Percentiles rank a stretch among this genome's conserved stretches.
These are phyloP conservation scores for Aricia agestis DNA, from an alignment of 1,140 invertebrate genomes.

Conservation along the genomic window DNA sequence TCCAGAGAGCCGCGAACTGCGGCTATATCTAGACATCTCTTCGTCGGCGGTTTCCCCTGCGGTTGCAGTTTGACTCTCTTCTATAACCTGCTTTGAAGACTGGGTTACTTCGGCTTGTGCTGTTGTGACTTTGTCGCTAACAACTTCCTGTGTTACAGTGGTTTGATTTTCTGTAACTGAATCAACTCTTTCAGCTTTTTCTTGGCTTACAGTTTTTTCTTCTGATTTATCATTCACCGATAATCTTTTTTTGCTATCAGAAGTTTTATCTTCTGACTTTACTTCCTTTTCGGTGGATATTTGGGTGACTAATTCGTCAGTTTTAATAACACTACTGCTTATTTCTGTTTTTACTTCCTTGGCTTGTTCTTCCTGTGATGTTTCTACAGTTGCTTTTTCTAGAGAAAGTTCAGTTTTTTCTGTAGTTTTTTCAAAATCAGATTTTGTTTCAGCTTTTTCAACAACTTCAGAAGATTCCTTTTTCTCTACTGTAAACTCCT, in stretches of 20 bases:
- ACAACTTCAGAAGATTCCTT: not conserved
- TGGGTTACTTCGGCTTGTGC: constrained; percentile 17
- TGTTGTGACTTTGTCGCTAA: constrained; percentile 21
- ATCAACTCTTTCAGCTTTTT: constrained; percentile 7
- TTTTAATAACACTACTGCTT: not conserved
- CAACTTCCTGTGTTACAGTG: constrained; percentile 1
- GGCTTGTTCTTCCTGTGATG: not conserved
- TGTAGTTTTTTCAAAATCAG: constrained; percentile 20
- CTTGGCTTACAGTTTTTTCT: constrained; percentile 17
- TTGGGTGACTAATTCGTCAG: not conserved
- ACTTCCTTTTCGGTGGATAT: not conserved
- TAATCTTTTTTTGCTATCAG: not conserved
- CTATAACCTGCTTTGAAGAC: constrained; percentile 30
- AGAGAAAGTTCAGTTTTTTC: constrained; percentile 14
- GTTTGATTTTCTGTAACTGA: constrained; percentile 14
- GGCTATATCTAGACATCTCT: constrained; percentile 79
- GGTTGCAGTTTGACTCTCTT: constrained; percentile 59
- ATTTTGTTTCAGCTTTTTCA: not conserved
- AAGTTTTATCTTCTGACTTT: constrained; percentile 4
- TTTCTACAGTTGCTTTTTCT: constrained; percentile 1
- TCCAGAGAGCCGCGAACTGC: constrained; percentile 78
- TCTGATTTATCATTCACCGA: not conserved
- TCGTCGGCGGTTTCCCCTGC: constrained; percentile 65
- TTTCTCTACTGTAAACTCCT: constrained; percentile 22
- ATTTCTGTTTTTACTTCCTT: not conserved